Evolutionary conservation across 2,113 vertebrate species (phyloP), one percentile per base, ranked within the genome.

Genomic region (Lota lota): DNA sequence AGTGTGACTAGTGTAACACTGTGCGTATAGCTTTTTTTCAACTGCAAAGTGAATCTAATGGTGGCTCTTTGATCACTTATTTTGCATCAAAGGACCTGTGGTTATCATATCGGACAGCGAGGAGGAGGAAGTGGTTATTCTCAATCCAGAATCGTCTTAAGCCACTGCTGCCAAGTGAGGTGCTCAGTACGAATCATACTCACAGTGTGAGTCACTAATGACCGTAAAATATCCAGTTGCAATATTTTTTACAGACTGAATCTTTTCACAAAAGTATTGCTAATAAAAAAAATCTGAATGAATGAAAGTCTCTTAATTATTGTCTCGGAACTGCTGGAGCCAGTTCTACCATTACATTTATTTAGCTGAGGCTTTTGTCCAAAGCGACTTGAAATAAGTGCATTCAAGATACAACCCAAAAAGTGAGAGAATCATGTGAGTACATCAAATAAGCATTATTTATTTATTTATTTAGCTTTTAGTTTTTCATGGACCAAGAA

Each of bases 61-160:
- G 14, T 47, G 7, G n/a, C n/a, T n/a, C n/a, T n/a, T n/a, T 66
- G 1, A 10, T 53, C 58, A 18, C 22, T 7, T 24, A 22, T 5
- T 47, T 66, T 63, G 2, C 69, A 64, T 72, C 79, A 5, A 53
- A 95, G 95, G 70, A 81, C 91, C 94, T n/a, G 88, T 94, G 51
- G 91, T 96, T 22, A 84, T 95, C 2, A 84, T 99, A 70, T 97
- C 96, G 0, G 97, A 98, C 81, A 99, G 93, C 1, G 97, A 99
- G 82, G 97, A 99, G 67, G 97, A 99, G 62, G 96, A 98, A 12
- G 94, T 96, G 61, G 80, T 99, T 68, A 93, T 99, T 78, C 89
- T 99, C 66, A 88, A 96, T 18, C 91, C 94, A 7, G 88, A 93
- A 70, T 77, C 79, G 19, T 6, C 78, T 64, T 74, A 74, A 22